Percentiles rank a stretch among this genome's conserved stretches.
Conservation (phyloP, 1,140 invertebrate genomes). For the Lepidostoma basale region DNA sequence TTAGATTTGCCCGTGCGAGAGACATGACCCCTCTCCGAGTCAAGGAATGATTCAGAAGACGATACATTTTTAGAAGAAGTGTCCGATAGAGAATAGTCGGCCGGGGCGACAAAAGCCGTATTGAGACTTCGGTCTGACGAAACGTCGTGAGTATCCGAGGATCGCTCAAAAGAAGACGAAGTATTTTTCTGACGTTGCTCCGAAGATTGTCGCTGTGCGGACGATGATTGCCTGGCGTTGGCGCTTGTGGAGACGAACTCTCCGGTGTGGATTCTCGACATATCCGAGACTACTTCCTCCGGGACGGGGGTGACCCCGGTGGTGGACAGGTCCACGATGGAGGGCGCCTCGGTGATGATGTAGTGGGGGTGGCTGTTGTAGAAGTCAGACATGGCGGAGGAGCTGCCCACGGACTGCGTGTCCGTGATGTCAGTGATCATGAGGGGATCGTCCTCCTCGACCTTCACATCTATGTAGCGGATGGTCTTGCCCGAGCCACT, state of each 20-base stretch:
- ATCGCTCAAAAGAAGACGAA: conserved; percentile 55
- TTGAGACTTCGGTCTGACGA: conserved; percentile 51
- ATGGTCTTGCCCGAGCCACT: conserved; percentile 59
- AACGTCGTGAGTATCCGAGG: conserved; percentile 47
- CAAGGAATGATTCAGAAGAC: conserved; percentile 54
- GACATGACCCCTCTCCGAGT: conserved; percentile 49
- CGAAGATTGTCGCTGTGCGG: conserved; percentile 53
- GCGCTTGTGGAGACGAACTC: conserved; percentile 55
- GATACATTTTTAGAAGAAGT: conserved; percentile 53
- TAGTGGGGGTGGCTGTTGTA: conserved; percentile 61
- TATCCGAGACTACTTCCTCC: conserved; percentile 56
- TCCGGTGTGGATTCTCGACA: conserved; percentile 54
- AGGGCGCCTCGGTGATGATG: conserved; percentile 61
- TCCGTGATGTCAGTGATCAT: conserved; percentile 61
- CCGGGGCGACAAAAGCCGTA: conserved; percentile 56
- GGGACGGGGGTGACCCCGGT: conserved; percentile 48
- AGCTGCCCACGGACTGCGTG: conserved; percentile 56
- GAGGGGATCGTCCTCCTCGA: conserved; percentile 60
- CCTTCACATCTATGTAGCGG: conserved; percentile 60
- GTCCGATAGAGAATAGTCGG: conserved; percentile 31
- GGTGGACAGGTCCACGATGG: conserved; percentile 52
- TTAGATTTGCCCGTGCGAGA: neutral
- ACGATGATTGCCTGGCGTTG: conserved; percentile 53
- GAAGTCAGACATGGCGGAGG: conserved; percentile 56
- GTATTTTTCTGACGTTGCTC: conserved; percentile 55